Base-by-base conservation (phyloP, 2,113 vertebrate species). In the Ginglymostoma cirratum region DNA sequence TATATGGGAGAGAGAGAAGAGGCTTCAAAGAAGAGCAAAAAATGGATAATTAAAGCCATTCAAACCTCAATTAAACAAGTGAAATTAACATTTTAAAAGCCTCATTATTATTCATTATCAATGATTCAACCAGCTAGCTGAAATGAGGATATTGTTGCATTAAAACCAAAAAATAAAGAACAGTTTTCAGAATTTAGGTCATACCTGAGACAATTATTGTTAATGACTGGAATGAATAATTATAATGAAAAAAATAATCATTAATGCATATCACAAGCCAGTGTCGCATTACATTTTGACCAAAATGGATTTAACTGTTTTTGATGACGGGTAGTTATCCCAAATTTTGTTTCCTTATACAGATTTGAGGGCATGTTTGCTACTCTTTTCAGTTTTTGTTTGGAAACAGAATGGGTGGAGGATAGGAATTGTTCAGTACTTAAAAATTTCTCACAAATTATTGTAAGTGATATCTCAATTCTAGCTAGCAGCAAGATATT, bases 51-150 rank as follows among this genome's bases (percentile, higher is more conserved):
- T 95, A 72, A 76, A 48, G 94, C n/a, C 67, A 95, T 76, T 95
- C 67, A 95, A 95, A 95, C 27, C 42, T 72, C 94, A 95, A 95
- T 95, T 95, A 95, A 76, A 72, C 27, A 48, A 95, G 3, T 48
- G 69, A 95, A 95, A 95, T 95, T 95, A 95, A 52, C 94, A 95
- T 95, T 72, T 95, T 95, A 95, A 95, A 76, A 72, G 94, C 67
- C 42, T 95, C 94, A 95, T 95, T 95, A 94, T 94, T 94, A 52
- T 95, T 95, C 66, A 95, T 95, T 70, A 76, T 95, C 94, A 95
- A 72, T 95, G 94, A 95, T 95, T 95, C 72, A 95, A 76, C 45
- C 94, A 72, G 24, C 69, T 52, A 27, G 94, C 89, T 72, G 69
- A 42, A 95, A 76, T 95, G 94, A 52, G 94, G 69, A 76, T 95